Evolutionary conservation across 2,797 vertebrate genomes (phyloP).

Genomic region (Petrocephalus schoutedeni): DNA sequence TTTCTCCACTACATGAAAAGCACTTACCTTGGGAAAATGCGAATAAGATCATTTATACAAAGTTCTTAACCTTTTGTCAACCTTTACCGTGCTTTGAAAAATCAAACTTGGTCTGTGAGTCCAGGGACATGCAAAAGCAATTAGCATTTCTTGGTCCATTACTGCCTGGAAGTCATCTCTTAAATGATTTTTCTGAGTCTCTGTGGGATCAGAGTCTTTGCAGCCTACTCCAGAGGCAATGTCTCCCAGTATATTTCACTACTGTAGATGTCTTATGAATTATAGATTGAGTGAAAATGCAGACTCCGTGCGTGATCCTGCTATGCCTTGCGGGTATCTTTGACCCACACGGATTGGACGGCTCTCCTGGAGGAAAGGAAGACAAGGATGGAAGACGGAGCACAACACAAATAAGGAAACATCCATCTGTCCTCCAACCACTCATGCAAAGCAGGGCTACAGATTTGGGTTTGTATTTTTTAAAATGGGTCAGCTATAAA

Average conservation of each 20-base stretch:
- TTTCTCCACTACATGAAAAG: neutral
- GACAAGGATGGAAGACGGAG: neutral
- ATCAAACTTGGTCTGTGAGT: neutral
- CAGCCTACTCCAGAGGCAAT: neutral
- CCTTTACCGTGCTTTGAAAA: neutral
- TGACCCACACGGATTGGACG: neutral
- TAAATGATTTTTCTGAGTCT: neutral
- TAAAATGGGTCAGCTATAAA: neutral
- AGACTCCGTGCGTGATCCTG: neutral
- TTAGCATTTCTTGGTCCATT: slow-evolving; percentile 7
- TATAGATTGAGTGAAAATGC: slow-evolving; percentile 14
- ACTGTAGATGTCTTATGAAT: slow-evolving; percentile 2
- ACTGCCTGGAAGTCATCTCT: neutral
- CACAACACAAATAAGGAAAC: neutral
- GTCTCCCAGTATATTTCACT: neutral
- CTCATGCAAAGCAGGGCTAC: neutral
- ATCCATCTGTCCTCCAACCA: neutral
- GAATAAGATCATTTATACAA: neutral
- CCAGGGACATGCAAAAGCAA: slow-evolving; percentile 12
- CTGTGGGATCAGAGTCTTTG: neutral
- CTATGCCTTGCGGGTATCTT: neutral
- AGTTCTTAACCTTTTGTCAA: neutral
- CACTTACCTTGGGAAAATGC: neutral
- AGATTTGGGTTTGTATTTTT: neutral
- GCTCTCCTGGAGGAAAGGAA: neutral